Evolutionary conservation across 2,113 vertebrate genomes (phyloP), one percentile per base, ranked within the genome.

Genomic region (human (Homo sapiens)): DNA sequence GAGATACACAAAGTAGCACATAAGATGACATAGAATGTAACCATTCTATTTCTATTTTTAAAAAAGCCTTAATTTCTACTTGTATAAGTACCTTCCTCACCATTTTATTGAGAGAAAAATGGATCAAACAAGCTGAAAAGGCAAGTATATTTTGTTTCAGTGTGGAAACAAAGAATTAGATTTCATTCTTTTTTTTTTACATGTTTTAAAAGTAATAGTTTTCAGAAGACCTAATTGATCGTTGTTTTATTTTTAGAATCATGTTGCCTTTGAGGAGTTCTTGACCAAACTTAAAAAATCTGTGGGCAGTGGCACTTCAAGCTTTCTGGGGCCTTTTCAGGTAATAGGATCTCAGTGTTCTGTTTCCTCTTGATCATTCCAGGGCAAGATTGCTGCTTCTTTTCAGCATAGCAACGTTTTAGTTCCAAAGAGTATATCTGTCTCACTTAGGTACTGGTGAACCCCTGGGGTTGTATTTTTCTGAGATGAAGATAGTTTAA

Each of bases 221-320:
- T 86, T 70, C 45, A 73, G 70, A n/a, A 91, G 64, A 88, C 16
- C 35, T 87, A n/a, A 48, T 40, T 83, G 88, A 89, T 72, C 30
- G 8, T 6, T 86, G 3, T 68, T 92, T 94, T 84, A 81, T 80
- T 94, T 61, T 94, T 91, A 89, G 82, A 81, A 78, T 78, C 4
- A 4, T 45, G 45, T 88, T 14, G 6, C 35, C 38, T 79, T 64
- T 35, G 43, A 93, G 22, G 20, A 80, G 10, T 78, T 91, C 92
- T 89, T 85, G 18, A 66, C 22, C 40, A 78, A 94, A 59, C 27
- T 84, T 81, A 38, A 87, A 90, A 79, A 88, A 20, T 40, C 43
- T 9, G 8, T 76, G 13, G 55, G 18, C 6, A 5, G 35, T 38
- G 22, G 11, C 35, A 23, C 43, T 90, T 88, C 8, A n/a, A 57